These are phyloP conservation scores for Hippocampus zosterae DNA, from an alignment of 2,113 vertebrate genomes.

Conservation along the genomic window DNA sequence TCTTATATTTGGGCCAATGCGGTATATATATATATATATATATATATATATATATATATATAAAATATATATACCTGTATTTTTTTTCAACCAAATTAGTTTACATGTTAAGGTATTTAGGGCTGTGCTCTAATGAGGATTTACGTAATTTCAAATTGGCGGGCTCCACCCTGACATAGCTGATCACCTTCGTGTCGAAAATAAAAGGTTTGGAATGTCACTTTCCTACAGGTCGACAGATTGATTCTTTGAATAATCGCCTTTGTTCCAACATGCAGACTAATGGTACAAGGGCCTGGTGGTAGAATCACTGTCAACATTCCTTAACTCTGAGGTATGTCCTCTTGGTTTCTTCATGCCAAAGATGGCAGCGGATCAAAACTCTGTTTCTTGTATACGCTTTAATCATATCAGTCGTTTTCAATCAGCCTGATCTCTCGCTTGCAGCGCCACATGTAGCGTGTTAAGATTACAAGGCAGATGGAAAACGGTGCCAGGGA, in stretches of 20 bases:
- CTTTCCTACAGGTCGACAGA: not conserved
- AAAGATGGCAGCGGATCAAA: conserved; percentile 16
- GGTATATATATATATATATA: too few species aligned
- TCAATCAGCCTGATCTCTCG: conserved; percentile 4
- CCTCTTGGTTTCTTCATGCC: conserved; percentile 3
- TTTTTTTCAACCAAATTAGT: too few species aligned
- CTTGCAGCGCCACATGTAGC: not conserved
- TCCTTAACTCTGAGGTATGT: conserved; percentile 5
- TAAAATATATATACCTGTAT: too few species aligned
- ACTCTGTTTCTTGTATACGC: not conserved
- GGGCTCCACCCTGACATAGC: not conserved
- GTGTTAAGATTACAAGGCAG: not conserved
- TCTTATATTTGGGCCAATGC: too few species aligned
- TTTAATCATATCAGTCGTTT: conserved; percentile 13
- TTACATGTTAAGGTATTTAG: not conserved
- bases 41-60: too few species aligned
- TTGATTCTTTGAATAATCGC: conserved; percentile 8
- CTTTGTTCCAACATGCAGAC: not conserved
- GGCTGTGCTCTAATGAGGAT: not conserved
- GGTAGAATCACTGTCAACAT: not conserved
- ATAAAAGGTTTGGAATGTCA: not conserved
- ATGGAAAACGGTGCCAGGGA: not conserved
- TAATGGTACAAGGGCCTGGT: not conserved
- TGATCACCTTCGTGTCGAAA: not conserved
- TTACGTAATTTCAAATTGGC: not conserved